These are phyloP conservation scores for Meloe dianella DNA, from an alignment of 2,888 invertebrate species.

Conservation along the genomic window DNA sequence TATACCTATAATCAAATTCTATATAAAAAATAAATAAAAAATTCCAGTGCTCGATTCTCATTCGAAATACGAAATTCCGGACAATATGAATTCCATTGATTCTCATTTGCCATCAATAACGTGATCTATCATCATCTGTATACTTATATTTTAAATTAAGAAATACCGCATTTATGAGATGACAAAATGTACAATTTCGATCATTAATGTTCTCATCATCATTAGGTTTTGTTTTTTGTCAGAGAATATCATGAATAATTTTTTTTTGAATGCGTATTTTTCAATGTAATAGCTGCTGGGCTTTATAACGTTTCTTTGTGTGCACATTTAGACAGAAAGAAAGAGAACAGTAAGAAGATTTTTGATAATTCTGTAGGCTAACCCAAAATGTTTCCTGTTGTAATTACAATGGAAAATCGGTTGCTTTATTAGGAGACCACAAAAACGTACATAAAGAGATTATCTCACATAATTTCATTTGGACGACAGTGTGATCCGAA, in stretches of 20 bases:
- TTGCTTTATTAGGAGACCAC: no score
- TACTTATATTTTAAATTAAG: neutral
- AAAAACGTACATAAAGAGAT: no score
- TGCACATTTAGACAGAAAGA: neutral
- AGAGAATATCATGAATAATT: conserved; percentile 12
- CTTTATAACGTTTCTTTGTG: neutral
- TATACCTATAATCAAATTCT: neutral
- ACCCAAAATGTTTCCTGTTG: no score
- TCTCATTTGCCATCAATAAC: neutral
- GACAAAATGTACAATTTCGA: neutral
- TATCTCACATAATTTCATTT: no score
- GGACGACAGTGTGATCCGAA: no score
- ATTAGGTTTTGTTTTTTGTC: neutral
- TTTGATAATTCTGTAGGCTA: neutral
- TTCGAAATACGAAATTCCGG: neutral
- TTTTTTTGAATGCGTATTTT: no score
- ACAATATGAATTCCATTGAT: neutral
- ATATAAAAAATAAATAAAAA: neutral
- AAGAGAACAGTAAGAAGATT: neutral
- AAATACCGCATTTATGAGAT: neutral
- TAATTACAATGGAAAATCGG: no score
- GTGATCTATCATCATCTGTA: neutral
- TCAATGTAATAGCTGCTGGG: conserved; percentile 34
- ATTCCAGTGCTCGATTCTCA: neutral
- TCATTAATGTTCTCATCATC: neutral